These are phyloP conservation scores for Rhysida immarginata DNA, from an alignment of 1,140 invertebrate genomes.

Conservation along the genomic window DNA sequence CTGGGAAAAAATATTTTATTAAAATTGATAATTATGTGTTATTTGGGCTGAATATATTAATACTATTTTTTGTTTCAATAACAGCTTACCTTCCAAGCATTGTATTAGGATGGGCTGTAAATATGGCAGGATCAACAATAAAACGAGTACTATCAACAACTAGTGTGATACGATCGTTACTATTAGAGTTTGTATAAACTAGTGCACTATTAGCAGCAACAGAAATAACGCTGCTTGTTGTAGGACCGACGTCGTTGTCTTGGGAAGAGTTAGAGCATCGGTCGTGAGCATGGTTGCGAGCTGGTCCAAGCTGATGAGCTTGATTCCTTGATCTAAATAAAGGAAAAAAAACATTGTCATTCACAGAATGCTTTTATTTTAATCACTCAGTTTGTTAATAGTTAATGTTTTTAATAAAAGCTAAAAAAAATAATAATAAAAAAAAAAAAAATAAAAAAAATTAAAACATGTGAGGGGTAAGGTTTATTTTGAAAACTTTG, in stretches of 20 bases:
- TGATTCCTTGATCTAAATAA: slow-evolving; percentile 17
- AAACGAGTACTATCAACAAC: slow-evolving; percentile 88
- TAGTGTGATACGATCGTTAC: slow-evolving; percentile 65
- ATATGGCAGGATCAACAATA: slow-evolving; percentile 76
- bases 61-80: too few species aligned
- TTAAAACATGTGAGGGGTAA: too few species aligned
- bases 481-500: too few species aligned
- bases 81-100: slow-evolving; percentile 80
- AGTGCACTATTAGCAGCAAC: background rate
- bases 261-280: slow-evolving; percentile 2
- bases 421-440: too few species aligned
- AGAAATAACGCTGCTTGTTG: slow-evolving; percentile 2
- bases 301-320: slow-evolving; percentile 17
- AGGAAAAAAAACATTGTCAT: slow-evolving; percentile 7
- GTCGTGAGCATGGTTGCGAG: slow-evolving; percentile 18
- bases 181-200: slow-evolving; percentile 20
- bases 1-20: too few species aligned
- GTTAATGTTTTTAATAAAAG: slow-evolving; percentile 9
- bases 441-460: too few species aligned
- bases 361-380: background rate
- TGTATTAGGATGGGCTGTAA: slow-evolving; percentile 80
- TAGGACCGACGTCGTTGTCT: background rate
- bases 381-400: slow-evolving; percentile 1
- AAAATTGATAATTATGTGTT: too few species aligned
- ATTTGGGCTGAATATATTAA: too few species aligned